Percentiles rank a stretch among this genome's conserved stretches.
Conservation (phyloP, 2,113 vertebrate genomes). For the Dolichotis patagonum region DNA sequence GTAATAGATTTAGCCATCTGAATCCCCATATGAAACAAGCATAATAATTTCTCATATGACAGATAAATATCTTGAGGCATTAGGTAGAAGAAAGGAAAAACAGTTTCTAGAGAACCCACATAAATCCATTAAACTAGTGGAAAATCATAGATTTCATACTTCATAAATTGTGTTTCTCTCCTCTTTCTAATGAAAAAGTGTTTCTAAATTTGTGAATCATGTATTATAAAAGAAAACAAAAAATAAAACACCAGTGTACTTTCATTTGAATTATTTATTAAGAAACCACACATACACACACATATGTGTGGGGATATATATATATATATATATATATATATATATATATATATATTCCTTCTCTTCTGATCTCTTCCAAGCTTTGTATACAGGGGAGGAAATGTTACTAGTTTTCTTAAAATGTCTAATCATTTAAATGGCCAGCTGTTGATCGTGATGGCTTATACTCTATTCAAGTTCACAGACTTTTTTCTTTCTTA, state of each 20-base stretch:
- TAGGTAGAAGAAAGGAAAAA: neutral
- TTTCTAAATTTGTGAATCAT: neutral
- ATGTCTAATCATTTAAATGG: neutral
- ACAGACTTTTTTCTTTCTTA: neutral
- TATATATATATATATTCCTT: no score
- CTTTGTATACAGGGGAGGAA: neutral
- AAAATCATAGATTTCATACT: neutral
- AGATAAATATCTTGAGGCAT: neutral
- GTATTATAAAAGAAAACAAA: neutral
- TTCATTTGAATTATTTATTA: constrained; percentile 6
- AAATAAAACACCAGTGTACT: neutral
- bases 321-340: no score
- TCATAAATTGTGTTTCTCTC: neutral
- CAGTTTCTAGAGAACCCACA: neutral
- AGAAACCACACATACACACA: neutral
- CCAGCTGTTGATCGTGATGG: neutral
- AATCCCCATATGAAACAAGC: neutral
- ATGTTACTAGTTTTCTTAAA: neutral
- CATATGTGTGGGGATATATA: no score
- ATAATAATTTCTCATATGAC: constrained; percentile 18
- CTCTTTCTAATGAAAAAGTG: neutral
- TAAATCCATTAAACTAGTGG: neutral
- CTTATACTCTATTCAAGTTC: neutral
- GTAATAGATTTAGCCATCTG: neutral
- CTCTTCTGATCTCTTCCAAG: neutral